Conservation (phyloP, 2,888 invertebrate genomes). For the Parnassius glacialis region DNA sequence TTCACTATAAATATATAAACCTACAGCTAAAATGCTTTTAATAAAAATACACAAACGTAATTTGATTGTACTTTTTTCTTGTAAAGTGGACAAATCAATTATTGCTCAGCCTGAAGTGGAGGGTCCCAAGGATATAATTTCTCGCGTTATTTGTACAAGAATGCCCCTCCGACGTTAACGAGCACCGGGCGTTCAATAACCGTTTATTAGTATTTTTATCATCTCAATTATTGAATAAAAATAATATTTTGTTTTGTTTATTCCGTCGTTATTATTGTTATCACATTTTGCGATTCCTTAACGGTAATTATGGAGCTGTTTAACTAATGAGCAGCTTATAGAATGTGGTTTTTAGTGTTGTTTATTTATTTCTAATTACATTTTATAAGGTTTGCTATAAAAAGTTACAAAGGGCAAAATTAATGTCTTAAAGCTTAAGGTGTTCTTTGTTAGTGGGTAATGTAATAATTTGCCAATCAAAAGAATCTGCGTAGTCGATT, state of each 20-base stretch:
- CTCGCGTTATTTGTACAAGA: conserved; percentile 26
- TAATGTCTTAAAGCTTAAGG: too few relatives aligned
- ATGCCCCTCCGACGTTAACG: conserved; percentile 26
- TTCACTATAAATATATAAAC: too few relatives aligned
- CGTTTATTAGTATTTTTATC: conserved; percentile 24
- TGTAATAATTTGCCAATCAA: too few relatives aligned
- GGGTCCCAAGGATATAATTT: conserved; percentile 25
- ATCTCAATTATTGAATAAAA: conserved; percentile 19
- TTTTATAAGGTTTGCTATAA: too few relatives aligned
- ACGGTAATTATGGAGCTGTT: not conserved
- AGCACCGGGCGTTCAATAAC: conserved; percentile 17
- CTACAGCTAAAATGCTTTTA: not conserved
- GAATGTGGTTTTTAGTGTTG: too few relatives aligned
- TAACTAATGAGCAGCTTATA: too few relatives aligned
- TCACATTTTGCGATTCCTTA: not conserved
- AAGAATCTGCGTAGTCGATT: too few relatives aligned
- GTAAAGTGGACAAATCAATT: conserved; percentile 28
- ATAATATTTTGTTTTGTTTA: not conserved
- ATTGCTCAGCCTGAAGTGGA: conserved; percentile 17
- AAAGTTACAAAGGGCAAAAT: too few relatives aligned
- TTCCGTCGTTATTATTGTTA: not conserved
- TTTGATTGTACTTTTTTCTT: conserved; percentile 10
- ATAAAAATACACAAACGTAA: conserved; percentile 15
- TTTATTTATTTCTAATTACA: too few relatives aligned
- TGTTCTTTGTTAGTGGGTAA: too few relatives aligned